Conservation (phyloP, 2,888 invertebrate genomes). For the Drosophila paranaensis region DNA sequence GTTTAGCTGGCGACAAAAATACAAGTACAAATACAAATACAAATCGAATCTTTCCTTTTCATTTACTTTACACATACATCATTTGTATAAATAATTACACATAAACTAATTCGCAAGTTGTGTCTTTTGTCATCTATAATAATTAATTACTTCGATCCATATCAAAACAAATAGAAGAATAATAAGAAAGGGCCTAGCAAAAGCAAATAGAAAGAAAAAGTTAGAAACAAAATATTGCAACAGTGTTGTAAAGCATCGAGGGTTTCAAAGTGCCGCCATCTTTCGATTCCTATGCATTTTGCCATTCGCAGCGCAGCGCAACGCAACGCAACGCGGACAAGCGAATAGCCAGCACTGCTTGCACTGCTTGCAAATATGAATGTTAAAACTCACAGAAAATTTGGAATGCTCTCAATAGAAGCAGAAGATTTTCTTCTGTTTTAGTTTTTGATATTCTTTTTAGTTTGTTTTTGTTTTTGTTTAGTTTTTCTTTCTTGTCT, state of each 20-base stretch:
- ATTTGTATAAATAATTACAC: conserved; percentile 67
- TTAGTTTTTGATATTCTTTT: conserved; percentile 20
- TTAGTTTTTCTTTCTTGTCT: conserved; percentile 49
- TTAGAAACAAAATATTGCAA: conserved; percentile 63
- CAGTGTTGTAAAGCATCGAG: conserved; percentile 63
- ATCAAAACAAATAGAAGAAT: conserved; percentile 59
- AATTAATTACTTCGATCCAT: conserved; percentile 54
- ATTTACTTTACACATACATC: conserved; percentile 63
- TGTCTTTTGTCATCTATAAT: conserved; percentile 51
- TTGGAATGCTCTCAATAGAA: conserved; percentile 63
- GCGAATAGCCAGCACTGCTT: conserved; percentile 20
- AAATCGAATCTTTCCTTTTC: conserved; percentile 44
- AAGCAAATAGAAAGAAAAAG: conserved; percentile 39
- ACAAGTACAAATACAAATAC: conserved; percentile 36
- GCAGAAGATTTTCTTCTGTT: conserved; percentile 26
- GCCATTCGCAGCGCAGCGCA: conserved; percentile 6
- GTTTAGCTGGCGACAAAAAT: conserved; percentile 75
- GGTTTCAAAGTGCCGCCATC: conserved; percentile 38
- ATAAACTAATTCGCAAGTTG: conserved; percentile 54
- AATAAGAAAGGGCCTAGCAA: conserved; percentile 27
- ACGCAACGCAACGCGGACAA: conserved; percentile 32
- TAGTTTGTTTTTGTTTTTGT: conserved; percentile 12
- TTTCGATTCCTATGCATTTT: neutral
- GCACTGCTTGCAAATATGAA: conserved; percentile 44
- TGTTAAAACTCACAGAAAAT: conserved; percentile 19